These are phyloP conservation scores for Dysdera silvatica DNA, from an alignment of 1,140 invertebrate genomes.

Conservation along the genomic window DNA sequence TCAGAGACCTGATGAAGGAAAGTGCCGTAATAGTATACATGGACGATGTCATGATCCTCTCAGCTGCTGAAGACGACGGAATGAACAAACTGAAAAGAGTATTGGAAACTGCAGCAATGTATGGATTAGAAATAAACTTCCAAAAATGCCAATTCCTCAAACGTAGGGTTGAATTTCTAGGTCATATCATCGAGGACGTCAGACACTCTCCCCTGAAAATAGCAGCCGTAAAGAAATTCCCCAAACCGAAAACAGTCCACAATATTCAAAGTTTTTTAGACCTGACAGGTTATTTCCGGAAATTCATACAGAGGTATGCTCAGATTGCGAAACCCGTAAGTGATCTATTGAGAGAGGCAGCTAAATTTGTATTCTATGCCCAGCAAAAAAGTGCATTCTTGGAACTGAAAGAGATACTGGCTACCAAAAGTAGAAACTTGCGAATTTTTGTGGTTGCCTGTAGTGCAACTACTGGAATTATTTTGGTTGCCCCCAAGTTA, in stretches of 20 bases:
- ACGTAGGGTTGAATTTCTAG: slow-evolving; percentile 4
- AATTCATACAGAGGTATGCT: neutral
- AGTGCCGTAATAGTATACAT: slow-evolving; percentile 30
- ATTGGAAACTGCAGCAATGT: neutral
- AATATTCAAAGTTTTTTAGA: slow-evolving; percentile 39
- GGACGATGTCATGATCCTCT: slow-evolving; percentile 35
- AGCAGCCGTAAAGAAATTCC: slow-evolving; percentile 23
- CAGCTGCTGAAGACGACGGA: neutral
- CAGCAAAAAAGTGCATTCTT: too few relatives aligned
- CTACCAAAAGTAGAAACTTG: too few relatives aligned
- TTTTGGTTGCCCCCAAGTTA: too few relatives aligned
- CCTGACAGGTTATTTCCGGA: slow-evolving; percentile 27
- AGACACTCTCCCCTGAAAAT: neutral
- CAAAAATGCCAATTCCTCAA: slow-evolving; percentile 6
- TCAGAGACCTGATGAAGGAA: slow-evolving; percentile 8
- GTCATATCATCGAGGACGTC: neutral
- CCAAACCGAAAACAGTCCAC: slow-evolving; percentile 29
- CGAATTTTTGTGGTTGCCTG: too few relatives aligned
- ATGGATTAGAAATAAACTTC: neutral
- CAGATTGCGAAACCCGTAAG: neutral
- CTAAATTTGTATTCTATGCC: too few relatives aligned
- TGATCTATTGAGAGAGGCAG: neutral
- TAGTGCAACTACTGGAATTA: too few relatives aligned
- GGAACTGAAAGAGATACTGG: too few relatives aligned
- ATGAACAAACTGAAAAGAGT: slow-evolving; percentile 14